These are phyloP conservation scores for Erythrolamprus reginae DNA, from an alignment of 2,113 vertebrate genomes.

Conservation along the genomic window DNA sequence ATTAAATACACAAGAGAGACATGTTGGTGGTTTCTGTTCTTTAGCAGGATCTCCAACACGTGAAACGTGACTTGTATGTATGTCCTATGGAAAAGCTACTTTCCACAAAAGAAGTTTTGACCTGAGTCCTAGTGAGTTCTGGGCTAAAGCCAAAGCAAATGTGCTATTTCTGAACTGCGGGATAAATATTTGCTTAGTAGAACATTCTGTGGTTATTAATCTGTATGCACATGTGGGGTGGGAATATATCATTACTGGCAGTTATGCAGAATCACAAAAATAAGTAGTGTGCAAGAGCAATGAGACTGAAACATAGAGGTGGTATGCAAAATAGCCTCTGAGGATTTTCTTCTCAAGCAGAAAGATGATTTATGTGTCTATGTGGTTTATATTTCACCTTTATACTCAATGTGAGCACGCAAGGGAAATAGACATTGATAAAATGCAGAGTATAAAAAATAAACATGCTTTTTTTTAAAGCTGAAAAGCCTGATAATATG, in stretches of 20 bases:
- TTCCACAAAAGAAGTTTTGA: not conserved
- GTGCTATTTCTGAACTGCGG: not conserved
- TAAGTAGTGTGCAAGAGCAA: not conserved
- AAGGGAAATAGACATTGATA: not conserved
- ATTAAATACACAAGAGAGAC: no score
- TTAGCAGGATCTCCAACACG: not conserved
- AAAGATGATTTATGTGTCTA: not conserved
- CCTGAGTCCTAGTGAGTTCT: not conserved
- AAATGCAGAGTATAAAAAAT: not conserved
- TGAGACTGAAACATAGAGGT: not conserved
- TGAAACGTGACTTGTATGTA: not conserved
- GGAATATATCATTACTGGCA: not conserved
- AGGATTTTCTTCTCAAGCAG: not conserved
- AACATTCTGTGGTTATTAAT: not conserved
- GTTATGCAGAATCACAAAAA: not conserved
- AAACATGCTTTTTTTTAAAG: not conserved
- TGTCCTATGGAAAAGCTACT: not conserved
- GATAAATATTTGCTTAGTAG: not conserved
- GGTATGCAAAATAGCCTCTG: not conserved
- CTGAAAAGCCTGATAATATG: not conserved
- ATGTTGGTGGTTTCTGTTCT: not conserved
- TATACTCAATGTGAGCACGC: not conserved
- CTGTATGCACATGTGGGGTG: not conserved
- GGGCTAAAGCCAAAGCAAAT: not conserved
- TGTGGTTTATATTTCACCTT: not conserved